Percentiles rank a stretch among this genome's conserved stretches.
phyloP scores from a whole-genome alignment of 1,140 invertebrate genomes.

The Diprion similis region DNA sequence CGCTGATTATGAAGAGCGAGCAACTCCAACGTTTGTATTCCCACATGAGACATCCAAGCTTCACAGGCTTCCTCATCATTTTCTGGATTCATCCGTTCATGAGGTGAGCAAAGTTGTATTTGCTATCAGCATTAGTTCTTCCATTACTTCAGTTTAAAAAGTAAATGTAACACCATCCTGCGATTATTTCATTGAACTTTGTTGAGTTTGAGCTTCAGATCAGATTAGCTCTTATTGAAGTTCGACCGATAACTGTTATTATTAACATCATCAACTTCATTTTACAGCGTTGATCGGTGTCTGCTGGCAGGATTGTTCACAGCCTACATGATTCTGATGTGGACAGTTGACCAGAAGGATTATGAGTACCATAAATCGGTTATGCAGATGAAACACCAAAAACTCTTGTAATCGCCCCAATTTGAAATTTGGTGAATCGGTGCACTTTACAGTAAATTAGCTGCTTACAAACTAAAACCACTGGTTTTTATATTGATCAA shows the following conservation, averaged over 20 bases:
- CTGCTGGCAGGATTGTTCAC: conserved; percentile 57
- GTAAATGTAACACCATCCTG: too few relatives aligned
- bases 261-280: conserved; percentile 27
- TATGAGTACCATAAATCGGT: conserved; percentile 56
- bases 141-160: not conserved
- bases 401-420: conserved; percentile 23
- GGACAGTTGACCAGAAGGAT: conserved; percentile 62
- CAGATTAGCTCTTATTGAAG: not conserved
- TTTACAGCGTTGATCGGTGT: conserved; percentile 62
- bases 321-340: conserved; percentile 61
- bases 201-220: not conserved
- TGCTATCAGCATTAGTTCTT: not conserved
- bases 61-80: conserved; percentile 60
- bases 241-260: not conserved
- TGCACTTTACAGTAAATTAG: too few relatives aligned
- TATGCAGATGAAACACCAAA: conserved; percentile 42
- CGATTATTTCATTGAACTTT: not conserved
- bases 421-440: not conserved
- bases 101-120: conserved; percentile 53
- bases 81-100: conserved; percentile 64
- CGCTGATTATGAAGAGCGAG: conserved; percentile 56
- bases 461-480: too few relatives aligned
- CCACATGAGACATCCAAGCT: conserved; percentile 67
- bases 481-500: too few relatives aligned
- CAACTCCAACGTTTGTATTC: conserved; percentile 55